phyloP scores from a whole-genome alignment of 2,113 vertebrate species.

The Percina caprodes region DNA sequence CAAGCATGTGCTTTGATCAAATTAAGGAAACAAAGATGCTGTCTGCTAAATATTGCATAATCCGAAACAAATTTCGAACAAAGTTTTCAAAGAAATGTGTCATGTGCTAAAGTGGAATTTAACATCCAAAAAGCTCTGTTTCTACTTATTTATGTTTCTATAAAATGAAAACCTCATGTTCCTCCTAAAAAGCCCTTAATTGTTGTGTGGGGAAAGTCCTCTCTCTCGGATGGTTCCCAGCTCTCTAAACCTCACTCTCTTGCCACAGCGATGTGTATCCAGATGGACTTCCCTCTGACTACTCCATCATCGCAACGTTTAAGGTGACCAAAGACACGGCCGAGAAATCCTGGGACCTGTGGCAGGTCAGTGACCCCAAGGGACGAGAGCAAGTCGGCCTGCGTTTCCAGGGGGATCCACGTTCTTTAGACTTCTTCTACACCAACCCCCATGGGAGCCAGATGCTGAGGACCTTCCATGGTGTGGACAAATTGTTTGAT shows the following conservation, averaged over 20 bases:
- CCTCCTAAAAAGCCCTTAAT: background rate
- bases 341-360: slow-evolving; percentile 79
- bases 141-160: slow-evolving; percentile 10
- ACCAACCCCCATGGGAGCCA: slow-evolving; percentile 53
- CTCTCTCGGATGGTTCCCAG: slow-evolving; percentile 19
- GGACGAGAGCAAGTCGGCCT: slow-evolving; percentile 76
- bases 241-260: slow-evolving; percentile 17
- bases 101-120: slow-evolving; percentile 9
- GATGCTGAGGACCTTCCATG: slow-evolving; percentile 74
- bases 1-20: slow-evolving; percentile 28
- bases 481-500: slow-evolving; percentile 78
- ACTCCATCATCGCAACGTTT: slow-evolving; percentile 82
- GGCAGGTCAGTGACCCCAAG: slow-evolving; percentile 81
- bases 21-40: slow-evolving; percentile 38
- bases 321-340: slow-evolving; percentile 76
- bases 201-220: slow-evolving; percentile 18
- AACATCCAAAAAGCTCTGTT: background rate
- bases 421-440: slow-evolving; percentile 79
- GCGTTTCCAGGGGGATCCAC: slow-evolving; percentile 73
- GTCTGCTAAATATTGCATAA: slow-evolving; percentile 10
- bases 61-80: background rate
- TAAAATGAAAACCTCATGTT: slow-evolving; percentile 19
- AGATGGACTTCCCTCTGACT: slow-evolving; percentile 81
- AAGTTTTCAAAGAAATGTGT: slow-evolving; percentile 7
- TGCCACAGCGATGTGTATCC: slow-evolving; percentile 75